Evolutionary conservation across 2,888 invertebrate species (phyloP).

Genomic region (Eupithecia pulchellata): DNA sequence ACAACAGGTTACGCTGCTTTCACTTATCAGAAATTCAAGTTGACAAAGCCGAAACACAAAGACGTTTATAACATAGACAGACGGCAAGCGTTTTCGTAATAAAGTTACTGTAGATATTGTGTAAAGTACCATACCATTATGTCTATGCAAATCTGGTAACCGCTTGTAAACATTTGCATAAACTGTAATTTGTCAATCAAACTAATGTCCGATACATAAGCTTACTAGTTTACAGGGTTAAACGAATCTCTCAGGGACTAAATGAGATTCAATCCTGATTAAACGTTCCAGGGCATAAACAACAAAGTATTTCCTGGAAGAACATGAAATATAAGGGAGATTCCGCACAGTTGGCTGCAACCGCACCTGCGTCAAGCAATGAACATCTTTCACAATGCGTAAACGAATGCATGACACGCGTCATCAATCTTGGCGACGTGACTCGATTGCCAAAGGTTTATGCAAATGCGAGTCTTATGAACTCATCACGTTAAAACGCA

Average conservation of each 20-base stretch:
- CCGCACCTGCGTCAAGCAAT: slow-evolving; percentile 49
- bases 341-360: slow-evolving; percentile 43
- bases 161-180: neutral
- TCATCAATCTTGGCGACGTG: slow-evolving; percentile 72
- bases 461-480: slow-evolving; percentile 67
- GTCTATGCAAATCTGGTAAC: neutral
- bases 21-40: slow-evolving; percentile 41
- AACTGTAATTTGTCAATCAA: neutral
- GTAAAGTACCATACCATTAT: slow-evolving; percentile 15
- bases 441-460: slow-evolving; percentile 69
- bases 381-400: slow-evolving; percentile 62
- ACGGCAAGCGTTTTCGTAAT: slow-evolving; percentile 20
- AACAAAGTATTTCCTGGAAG: neutral
- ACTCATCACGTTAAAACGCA: slow-evolving; percentile 75
- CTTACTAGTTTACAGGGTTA: neutral
- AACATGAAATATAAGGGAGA: slow-evolving; percentile 43
- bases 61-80: slow-evolving; percentile 24
- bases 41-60: slow-evolving; percentile 32
- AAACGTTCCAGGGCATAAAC: slow-evolving; percentile 1
- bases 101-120: slow-evolving; percentile 24
- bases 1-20: slow-evolving; percentile 45
- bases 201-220: no score
- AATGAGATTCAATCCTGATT: neutral
- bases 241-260: neutral
- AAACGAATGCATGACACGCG: slow-evolving; percentile 57